phyloP scores from a whole-genome alignment of 1,140 invertebrate genomes.

The Brachionus rotundiformis region DNA sequence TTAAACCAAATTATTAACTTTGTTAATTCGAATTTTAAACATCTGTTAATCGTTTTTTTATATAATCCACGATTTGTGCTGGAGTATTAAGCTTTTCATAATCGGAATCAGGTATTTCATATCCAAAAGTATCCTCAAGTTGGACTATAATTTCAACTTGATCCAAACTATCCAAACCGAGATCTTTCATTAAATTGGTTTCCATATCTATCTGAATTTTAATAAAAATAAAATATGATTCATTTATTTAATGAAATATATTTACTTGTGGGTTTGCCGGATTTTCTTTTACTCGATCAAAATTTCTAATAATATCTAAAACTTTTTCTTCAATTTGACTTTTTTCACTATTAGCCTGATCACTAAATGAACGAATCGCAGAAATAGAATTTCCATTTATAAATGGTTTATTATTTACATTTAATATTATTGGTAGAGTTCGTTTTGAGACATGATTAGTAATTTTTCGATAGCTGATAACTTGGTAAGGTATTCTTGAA shows the following conservation, averaged over 20 bases:
- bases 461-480: neutral
- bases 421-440: neutral
- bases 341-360: neutral
- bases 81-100: conserved; percentile 48
- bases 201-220: neutral
- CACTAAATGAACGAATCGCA: neutral
- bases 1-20: neutral
- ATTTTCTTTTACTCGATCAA: conserved; percentile 49
- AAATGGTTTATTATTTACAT: neutral
- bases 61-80: conserved; percentile 23
- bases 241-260: neutral
- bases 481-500: neutral
- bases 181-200: conserved; percentile 54
- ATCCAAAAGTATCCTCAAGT: conserved; percentile 54
- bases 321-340: conserved; percentile 44
- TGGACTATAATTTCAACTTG: conserved; percentile 55
- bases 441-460: neutral
- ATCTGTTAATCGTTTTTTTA: conserved; percentile 33
- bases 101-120: conserved; percentile 51
- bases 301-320: conserved; percentile 28
- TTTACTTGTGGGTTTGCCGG: conserved; percentile 40
- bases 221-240: neutral
- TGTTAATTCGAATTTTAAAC: conserved; percentile 9
- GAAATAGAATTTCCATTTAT: neutral
- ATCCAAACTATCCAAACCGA: conserved; percentile 55